Percentiles rank a stretch among this genome's conserved stretches.
These are phyloP conservation scores for Drosophila sulfurigaster DNA, from an alignment of 1,140 invertebrate genomes.

Conservation along the genomic window DNA sequence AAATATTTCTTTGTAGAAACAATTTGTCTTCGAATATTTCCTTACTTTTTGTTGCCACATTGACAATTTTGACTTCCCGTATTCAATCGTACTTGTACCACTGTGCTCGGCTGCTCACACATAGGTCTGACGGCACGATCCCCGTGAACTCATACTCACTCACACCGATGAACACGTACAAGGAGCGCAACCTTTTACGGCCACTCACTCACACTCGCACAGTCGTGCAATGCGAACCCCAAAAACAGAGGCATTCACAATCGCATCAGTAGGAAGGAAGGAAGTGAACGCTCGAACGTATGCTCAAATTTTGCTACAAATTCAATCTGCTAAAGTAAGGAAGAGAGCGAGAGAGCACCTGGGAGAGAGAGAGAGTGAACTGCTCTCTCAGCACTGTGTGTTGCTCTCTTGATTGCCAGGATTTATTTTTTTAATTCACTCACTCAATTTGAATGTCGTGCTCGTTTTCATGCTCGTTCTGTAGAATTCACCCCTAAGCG, in stretches of 20 bases:
- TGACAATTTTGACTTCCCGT: no score
- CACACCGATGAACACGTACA: conserved; percentile 29
- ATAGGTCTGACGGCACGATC: conserved; percentile 66
- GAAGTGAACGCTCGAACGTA: conserved; percentile 77
- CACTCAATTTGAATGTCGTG: conserved; percentile 77
- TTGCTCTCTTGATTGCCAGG: conserved; percentile 62
- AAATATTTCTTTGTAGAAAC: no score
- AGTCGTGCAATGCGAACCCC: conserved; percentile 43
- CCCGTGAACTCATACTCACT: conserved; percentile 68
- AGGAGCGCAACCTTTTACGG: conserved; percentile 60
- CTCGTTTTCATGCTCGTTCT: conserved; percentile 9
- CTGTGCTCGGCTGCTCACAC: conserved; percentile 45
- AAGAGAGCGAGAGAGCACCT: neutral
- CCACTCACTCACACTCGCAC: conserved; percentile 53
- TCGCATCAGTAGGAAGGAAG: conserved; percentile 56
- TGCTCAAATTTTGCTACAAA: conserved; percentile 78
- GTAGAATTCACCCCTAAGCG: conserved; percentile 82
- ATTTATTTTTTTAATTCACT: conserved; percentile 76
- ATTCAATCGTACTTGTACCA: conserved; percentile 28
- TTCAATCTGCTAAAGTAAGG: conserved; percentile 17
- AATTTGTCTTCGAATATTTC: no score
- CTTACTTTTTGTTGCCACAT: no score
- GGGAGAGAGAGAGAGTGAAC: conserved; percentile 13
- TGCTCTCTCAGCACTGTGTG: conserved; percentile 6
- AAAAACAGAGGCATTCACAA: conserved; percentile 44